Evolutionary conservation across 2,797 vertebrate genomes (phyloP).

Genomic region (Brachyalestes nurse): DNA sequence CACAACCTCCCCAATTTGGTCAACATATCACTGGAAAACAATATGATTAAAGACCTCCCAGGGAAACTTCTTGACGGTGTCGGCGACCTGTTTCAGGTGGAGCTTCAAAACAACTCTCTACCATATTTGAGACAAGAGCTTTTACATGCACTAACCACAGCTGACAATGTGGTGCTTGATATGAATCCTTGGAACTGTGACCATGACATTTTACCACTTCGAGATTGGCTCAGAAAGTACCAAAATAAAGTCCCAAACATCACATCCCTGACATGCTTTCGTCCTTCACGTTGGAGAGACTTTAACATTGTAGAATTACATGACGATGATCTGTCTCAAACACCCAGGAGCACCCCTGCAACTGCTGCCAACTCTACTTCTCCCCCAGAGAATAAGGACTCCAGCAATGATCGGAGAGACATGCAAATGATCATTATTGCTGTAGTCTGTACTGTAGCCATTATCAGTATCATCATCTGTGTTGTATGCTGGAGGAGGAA

Average conservation of each 20-base stretch:
- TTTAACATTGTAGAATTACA: conserved; percentile 69
- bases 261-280: conserved; percentile 76
- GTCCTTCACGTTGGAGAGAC: conserved; percentile 71
- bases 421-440: conserved; percentile 65
- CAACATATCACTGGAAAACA: conserved; percentile 91
- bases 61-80: conserved; percentile 76
- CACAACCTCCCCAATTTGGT: conserved; percentile 79
- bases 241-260: conserved; percentile 76
- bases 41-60: conserved; percentile 80
- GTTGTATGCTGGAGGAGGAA: conserved; percentile 74
- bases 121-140: conserved; percentile 78
- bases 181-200: conserved; percentile 96
- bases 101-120: conserved; percentile 87
- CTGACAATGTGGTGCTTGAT: conserved; percentile 79
- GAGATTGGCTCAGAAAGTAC: conserved; percentile 81
- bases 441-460: conserved; percentile 65
- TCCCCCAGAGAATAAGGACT: conserved; percentile 49
- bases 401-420: conserved; percentile 49
- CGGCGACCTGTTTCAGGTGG: conserved; percentile 75
- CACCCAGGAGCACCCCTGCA: conserved; percentile 62
- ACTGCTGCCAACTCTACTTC: conserved; percentile 62
- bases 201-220: conserved; percentile 80
- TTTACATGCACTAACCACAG: conserved; percentile 76
- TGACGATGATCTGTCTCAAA: conserved; percentile 56
- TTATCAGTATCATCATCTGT: conserved; percentile 65